Base-by-base conservation (phyloP, 2,113 vertebrate genomes). In the Pitta sordida region DNA sequence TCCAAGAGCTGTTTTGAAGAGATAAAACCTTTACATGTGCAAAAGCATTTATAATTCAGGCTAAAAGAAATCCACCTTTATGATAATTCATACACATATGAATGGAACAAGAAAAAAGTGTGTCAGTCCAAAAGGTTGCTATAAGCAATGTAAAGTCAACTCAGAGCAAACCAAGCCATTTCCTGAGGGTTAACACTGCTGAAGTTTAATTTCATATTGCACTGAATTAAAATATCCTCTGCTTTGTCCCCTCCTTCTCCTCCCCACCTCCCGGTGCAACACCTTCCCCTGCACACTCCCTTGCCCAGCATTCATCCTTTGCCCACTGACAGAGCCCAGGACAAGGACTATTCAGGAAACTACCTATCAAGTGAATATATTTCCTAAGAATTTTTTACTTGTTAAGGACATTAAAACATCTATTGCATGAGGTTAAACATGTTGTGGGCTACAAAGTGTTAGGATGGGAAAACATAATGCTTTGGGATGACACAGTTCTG, bases 1-100 rank as follows among this genome's bases (percentile, higher is more conserved):
- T 86, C 71, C 60, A 92, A 90, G 86, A 90, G 36, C 7, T 91
- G 59, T 92, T 95, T 94, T 91, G 52, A 87, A 93, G 76, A 91
- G 89, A 83, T 70, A 81, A 93, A 93, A 71, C 49, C 30, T 74
- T 70, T 71, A 65, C 64, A 82, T 81, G 60, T 77, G 48, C 34
- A 67, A 90, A 86, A 86, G 24, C 65, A 80, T 84, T 96, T 90
- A 49, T 78, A 65, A 46, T 63, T 86, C 78, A 85, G 62, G 20
- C 71, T 80, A 34, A 86, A 73, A 93, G 13, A 86, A 71, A 39
- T n/a, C 32, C 30, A 41, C 53, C 8, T 3, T 51, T 67, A 15
- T 36, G 48, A 52, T 37, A 69, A 70, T 76, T 85, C 41, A 51
- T 60, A 49, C 7, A 9, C 7, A 34, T 34, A 27, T 4, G 26